Evolutionary conservation across 2,888 invertebrate species (phyloP).

Genomic region (Hetaerina titia): DNA sequence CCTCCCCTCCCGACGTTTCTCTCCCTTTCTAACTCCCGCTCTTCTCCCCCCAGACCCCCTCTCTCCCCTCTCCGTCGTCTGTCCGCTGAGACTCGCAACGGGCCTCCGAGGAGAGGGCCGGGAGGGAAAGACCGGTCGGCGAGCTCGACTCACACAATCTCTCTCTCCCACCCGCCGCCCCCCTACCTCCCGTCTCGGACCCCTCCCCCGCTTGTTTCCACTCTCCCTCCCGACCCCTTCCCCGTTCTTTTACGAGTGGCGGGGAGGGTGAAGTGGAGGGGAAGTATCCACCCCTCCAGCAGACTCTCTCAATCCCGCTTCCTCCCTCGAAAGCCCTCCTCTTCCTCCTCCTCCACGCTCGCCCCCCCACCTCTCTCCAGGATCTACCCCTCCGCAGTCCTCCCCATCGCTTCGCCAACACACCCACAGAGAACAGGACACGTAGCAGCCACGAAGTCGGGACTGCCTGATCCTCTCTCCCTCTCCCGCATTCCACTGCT

Average conservation of each 20-base stretch:
- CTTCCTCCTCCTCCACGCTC: background rate
- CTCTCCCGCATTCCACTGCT: constrained; percentile 50
- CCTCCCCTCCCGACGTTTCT: background rate
- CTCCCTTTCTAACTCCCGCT: background rate
- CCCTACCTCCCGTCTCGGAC: background rate
- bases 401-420: constrained; percentile 23
- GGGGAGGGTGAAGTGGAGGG: background rate
- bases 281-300: background rate
- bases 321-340: background rate
- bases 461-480: background rate
- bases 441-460: constrained; percentile 50
- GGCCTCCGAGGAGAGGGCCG: background rate
- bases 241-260: background rate
- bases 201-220: constrained; percentile 9
- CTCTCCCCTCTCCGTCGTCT: constrained; percentile 38
- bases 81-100: constrained; percentile 55
- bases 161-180: constrained; percentile 3
- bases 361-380: background rate
- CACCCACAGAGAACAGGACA: background rate
- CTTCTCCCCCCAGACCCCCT: background rate
- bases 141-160: background rate
- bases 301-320: background rate
- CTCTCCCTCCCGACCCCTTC: background rate
- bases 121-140: constrained; percentile 19
- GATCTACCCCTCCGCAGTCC: background rate